Evolutionary conservation across 2,888 invertebrate species (phyloP), one percentile per base, ranked within the genome.

Genomic region (Gastracanthus pulcherrimus): DNA sequence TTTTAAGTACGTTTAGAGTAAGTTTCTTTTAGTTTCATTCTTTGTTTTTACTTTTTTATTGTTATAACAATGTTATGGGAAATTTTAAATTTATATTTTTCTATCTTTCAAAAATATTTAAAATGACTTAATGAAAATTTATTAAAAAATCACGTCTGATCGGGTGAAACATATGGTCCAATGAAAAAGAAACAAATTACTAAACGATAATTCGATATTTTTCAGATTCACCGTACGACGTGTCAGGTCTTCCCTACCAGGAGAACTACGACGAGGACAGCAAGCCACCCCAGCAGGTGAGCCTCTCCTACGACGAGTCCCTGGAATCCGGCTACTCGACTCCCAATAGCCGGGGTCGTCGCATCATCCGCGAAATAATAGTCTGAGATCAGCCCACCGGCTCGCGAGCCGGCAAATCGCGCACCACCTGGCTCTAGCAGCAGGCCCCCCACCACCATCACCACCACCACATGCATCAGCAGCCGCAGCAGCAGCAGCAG

Each of bases 351-450:
- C 95, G 98, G 91, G 96, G 97, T 89, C 95, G 98, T 87, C 94
- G 98, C 91, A 97, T 98, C 92, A 98, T 98, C 90, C 95, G 98
- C 87, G 98, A 98, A 93, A 98, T 98, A 92, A 98, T 98, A 92
- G 98, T 98, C 89, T 96, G 94, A 94, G 90, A 91, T 84, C 90
- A 90, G 87, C 90, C 91, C 77, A 91, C 89, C 90, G 91, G 91
- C 90, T 89, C 90, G 85, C 88, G 90, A 86, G 90, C 91, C 91
- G 90, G 90, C 81, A 90, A 89, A 86, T 88, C 91, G 84, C 88
- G 90, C 77, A 91, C 90, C 58, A 91, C 91, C 74, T 91, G 91
- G 91, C 91, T 91, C 89, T 91, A 91, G 91, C 91, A 91, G 89
- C 88, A 90, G 88, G 91, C 90, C 87, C 89, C 87, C 82, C 86